Base-by-base conservation (phyloP, 2,113 vertebrate genomes). In the Trachemys scripta region DNA sequence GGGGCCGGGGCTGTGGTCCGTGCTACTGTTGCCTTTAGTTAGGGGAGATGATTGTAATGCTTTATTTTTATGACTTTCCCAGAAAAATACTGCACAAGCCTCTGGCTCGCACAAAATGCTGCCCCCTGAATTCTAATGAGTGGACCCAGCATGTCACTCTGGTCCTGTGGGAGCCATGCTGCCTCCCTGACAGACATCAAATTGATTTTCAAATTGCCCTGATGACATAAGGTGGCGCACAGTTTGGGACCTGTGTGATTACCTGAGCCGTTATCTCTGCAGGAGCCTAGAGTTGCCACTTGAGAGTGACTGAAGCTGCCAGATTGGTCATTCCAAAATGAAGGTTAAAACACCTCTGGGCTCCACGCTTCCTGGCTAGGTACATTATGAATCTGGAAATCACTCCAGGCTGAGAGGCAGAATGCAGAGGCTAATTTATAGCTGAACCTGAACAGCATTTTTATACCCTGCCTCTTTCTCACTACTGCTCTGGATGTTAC, bases 201-300 rank as follows among this genome's bases (percentile, higher is more conserved):
- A 98, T 96, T 98, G 98, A 98, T 98, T 98, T 97, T 97, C 97
- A 98, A 98, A 98, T 98, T 98, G 98, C 98, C 98, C 95, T 98
- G 97, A 98, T 97, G 97, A 97, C 89, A 94, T 93, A 98, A 97
- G 98, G 97, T 95, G 95, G 97, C n/a, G 94, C 96, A 96, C 93
- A 96, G 97, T 98, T 97, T 96, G 97, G 93, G 97, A 95, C 90
- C 94, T 2, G 0, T 94, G 96, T 97, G 97, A 98, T 98, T 97
- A 98, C 96, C 93, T 96, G 96, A 93, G 92, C 42, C 2, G 94
- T 96, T 97, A 93, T 97, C 97, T 97, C 95, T 2, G 92, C 85
- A 79, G 96, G 97, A 90, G 97, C 84, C 69, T 62, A 87, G 83
- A 87, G 83, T 94, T 14, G 14, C 83, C 87, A 62, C 88, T 97